Conservation (phyloP, 2,113 vertebrate species). For the Opisthocomus hoazin region DNA sequence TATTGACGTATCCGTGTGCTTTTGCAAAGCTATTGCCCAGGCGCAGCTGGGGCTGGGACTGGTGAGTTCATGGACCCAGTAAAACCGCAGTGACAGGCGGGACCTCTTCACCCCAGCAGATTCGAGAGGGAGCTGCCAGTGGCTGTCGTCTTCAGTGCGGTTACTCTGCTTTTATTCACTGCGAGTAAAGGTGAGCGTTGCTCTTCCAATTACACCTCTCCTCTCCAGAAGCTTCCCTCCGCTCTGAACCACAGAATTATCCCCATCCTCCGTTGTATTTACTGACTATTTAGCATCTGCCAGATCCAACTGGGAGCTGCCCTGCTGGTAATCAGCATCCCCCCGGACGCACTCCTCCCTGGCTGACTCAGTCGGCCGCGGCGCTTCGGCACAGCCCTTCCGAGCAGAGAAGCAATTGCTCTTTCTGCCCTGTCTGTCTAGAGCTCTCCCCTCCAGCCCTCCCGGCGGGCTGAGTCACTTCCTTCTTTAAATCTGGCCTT, state of each 20-base stretch:
- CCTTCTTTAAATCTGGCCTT: slow-evolving; percentile 47
- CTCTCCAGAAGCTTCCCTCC: neutral
- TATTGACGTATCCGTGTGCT: neutral
- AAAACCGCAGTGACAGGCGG: neutral
- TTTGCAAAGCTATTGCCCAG: neutral
- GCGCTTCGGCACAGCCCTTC: neutral
- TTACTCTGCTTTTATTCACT: neutral
- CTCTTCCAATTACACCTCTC: neutral
- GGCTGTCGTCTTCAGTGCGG: neutral
- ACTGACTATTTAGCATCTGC: neutral
- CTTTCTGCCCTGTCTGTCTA: slow-evolving; percentile 43
- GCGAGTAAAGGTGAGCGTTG: neutral
- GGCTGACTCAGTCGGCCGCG: neutral
- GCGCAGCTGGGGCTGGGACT: neutral
- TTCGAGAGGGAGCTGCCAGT: neutral
- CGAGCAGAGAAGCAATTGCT: neutral
- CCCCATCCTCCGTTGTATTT: neutral
- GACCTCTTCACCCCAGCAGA: neutral
- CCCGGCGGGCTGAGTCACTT: slow-evolving; percentile 23
- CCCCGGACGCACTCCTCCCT: neutral
- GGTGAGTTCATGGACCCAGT: neutral
- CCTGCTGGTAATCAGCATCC: neutral
- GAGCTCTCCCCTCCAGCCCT: neutral
- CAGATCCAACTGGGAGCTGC: neutral
- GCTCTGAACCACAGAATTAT: neutral